phyloP scores from a whole-genome alignment of 2,888 invertebrate species.

The Thumatha senex region DNA sequence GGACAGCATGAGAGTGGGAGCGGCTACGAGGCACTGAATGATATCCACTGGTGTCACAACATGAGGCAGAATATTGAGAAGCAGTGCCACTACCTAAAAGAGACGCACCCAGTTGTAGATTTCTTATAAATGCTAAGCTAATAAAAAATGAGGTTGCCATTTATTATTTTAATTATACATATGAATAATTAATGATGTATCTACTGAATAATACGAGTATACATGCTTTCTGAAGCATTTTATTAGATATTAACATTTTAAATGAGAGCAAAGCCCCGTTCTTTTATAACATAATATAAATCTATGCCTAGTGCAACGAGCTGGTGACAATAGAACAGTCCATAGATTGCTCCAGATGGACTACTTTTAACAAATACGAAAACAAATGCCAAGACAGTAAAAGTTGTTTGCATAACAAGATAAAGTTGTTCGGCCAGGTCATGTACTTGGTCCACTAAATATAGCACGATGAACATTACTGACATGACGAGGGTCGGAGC shows the following conservation, averaged over 20 bases:
- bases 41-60: constrained; percentile 66
- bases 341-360: constrained; percentile 51
- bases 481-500: constrained; percentile 70
- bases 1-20: constrained; percentile 72
- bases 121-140: not conserved
- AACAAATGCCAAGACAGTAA: constrained; percentile 49
- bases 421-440: constrained; percentile 71
- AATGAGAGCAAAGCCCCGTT: constrained; percentile 54
- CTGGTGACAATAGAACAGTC: constrained; percentile 65
- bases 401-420: constrained; percentile 50
- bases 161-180: not conserved
- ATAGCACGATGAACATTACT: constrained; percentile 67
- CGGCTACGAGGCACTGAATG: constrained; percentile 64
- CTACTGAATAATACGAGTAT: constrained; percentile 56
- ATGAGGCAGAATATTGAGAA: constrained; percentile 71
- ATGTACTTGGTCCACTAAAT: constrained; percentile 76
- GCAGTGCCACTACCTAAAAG: constrained; percentile 77
- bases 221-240: constrained; percentile 44
- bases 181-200: constrained; percentile 8
- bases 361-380: constrained; percentile 33
- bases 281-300: constrained; percentile 58
- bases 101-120: constrained; percentile 45
- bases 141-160: not conserved
- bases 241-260: constrained; percentile 29
- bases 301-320: constrained; percentile 64